phyloP scores from a whole-genome alignment of 2,113 vertebrate genomes.

The Hydropotes inermis region DNA sequence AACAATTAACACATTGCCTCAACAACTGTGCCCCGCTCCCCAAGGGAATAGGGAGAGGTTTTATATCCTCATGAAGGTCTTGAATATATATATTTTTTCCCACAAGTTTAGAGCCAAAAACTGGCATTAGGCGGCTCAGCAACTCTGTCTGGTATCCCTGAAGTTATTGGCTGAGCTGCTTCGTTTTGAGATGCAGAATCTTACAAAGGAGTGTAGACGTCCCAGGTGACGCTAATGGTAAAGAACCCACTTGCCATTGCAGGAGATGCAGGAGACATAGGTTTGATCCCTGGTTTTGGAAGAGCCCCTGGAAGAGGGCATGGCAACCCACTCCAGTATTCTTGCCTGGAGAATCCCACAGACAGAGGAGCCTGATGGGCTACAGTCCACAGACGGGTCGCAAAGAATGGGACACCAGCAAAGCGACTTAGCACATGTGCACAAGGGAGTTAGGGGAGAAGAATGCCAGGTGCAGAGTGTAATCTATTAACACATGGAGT shows the following conservation, averaged over 20 bases:
- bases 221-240: background rate
- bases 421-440: accelerated
- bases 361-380: background rate
- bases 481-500: background rate
- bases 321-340: background rate
- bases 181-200: background rate
- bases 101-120: background rate
- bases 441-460: background rate
- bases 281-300: background rate
- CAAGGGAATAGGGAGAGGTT: background rate
- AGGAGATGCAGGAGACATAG: background rate
- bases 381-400: accelerated
- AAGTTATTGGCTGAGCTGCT: background rate
- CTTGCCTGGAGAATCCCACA: background rate
- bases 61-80: background rate
- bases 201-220: background rate
- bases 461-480: background rate
- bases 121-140: background rate
- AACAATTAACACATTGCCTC: background rate
- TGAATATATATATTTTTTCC: background rate
- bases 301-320: background rate
- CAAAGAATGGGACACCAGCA: background rate
- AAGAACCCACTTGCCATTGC: background rate
- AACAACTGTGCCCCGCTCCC: background rate
- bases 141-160: background rate